phyloP scores from a whole-genome alignment of 2,888 invertebrate genomes.

The Andrena dorsata region DNA sequence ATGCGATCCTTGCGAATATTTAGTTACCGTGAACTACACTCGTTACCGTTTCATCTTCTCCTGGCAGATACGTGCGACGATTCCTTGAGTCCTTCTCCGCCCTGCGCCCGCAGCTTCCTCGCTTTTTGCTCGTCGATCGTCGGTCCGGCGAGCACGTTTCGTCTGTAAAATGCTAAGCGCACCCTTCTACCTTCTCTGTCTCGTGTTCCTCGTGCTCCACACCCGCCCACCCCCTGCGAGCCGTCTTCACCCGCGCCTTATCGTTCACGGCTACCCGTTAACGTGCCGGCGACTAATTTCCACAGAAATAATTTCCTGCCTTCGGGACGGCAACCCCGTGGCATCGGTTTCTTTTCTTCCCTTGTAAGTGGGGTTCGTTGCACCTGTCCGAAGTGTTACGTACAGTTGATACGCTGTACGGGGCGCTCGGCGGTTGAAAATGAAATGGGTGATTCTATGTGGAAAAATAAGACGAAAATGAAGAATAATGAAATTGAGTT shows the following conservation, averaged over 20 bases:
- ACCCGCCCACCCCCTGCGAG: neutral
- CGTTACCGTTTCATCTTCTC: constrained; percentile 77
- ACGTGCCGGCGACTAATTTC: constrained; percentile 46
- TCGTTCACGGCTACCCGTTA: constrained; percentile 35
- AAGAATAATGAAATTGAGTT: too few relatives aligned
- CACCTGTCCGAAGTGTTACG: neutral
- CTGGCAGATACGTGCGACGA: constrained; percentile 71
- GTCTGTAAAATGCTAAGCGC: constrained; percentile 66
- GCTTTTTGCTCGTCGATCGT: constrained; percentile 64
- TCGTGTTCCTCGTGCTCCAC: neutral
- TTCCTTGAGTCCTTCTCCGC: constrained; percentile 61
- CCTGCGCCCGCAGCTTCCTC: constrained; percentile 58
- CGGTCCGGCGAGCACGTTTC: constrained; percentile 66
- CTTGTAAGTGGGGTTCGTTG: neutral
- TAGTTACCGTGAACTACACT: constrained; percentile 73
- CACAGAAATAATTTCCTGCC: constrained; percentile 29
- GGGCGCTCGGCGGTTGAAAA: too few relatives aligned
- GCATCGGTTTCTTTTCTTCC: neutral
- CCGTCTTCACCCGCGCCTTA: constrained; percentile 4
- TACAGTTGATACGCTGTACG: neutral
- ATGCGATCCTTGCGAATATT: constrained; percentile 68
- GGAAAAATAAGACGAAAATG: neutral
- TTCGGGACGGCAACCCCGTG: neutral
- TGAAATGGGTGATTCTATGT: neutral
- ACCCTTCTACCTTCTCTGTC: constrained; percentile 30